Evolutionary conservation across 2,113 vertebrate genomes (phyloP), one percentile per base, ranked within the genome.

Genomic region (Reinhardtius hippoglossoides): DNA sequence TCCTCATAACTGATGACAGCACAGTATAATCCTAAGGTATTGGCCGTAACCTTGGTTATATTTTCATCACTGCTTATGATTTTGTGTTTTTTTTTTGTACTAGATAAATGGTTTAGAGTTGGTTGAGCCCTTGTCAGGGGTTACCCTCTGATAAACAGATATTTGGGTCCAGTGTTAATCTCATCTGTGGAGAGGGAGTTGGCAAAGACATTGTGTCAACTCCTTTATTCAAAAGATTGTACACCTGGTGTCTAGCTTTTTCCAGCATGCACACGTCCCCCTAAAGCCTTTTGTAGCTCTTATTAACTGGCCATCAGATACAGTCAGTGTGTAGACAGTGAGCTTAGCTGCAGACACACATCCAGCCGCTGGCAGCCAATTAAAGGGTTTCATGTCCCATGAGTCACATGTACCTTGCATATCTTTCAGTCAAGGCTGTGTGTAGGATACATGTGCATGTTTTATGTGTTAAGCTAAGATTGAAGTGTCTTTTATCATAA

Each of bases 201-300:
- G 35, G 54, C 42, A 65, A 26, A 74, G 67, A 74, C 77, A 55
- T 37, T 72, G 57, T 57, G 26, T 85, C 50, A 54, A 21, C 60
- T 84, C 73, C 76, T 76, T 88, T 84, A 89, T 82, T 87, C 78
- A 88, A 88, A 92, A 70, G 76, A 82, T 78, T 70, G 72, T 61
- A 59, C 82, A 80, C 77, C 84, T 80, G 72, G 61, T 76, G 75
- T 82, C 69, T 64, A 68, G 72, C 73, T 81, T 84, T 23, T 67
- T 81, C 74, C 59, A 20, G 44, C 61, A 12, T 71, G 63, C 70
- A 52, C 74, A 16, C 40, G 7, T 81, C 69, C 72, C 40, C 60
- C 46, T 71, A 74, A 82, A 84, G 71, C 72, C 68, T 87, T 86
- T 90, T 85, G 65, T 50, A 60, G 67, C 10, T 44, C 85, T 85